Base-by-base conservation (phyloP, 2,113 vertebrate genomes). In the Semicossyphus pulcher region DNA sequence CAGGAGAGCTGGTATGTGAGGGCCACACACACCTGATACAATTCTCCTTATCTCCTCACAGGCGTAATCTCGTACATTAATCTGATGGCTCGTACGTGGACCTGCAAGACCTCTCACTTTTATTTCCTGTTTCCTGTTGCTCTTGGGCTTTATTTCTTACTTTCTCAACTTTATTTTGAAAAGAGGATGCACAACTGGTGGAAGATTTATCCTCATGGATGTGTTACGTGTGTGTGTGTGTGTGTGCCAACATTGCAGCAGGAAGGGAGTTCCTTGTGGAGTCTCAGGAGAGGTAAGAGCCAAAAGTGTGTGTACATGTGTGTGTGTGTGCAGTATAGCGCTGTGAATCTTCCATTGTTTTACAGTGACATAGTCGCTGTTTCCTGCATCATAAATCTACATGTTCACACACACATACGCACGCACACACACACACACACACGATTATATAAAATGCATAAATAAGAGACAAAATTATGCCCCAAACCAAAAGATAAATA, bases 301-400 rank as follows among this genome's bases (percentile, higher is more conserved):
- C n/a, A n/a, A n/a, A 20, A 37, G 31, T 47, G 51, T 12, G 44
- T 64, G 23, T 56, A 58, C 61, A 45, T 60, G 32, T 76, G 31
- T 21, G 8, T 54, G 39, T 70, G 72, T 65, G 45, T 74, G 76
- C 63, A 54, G 88, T 80, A 15, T 12, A 81, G 84, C 10, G 54
- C 89, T 44, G 90, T 92, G 93, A 89, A 95, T 95, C 94, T 91
- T 93, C 95, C 86, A 95, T 96, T 96, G 95, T 96, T 94, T 93
- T 91, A 85, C 80, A 91, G 76, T 91, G 79, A 92, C 93, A 93
- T 54, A 67, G 81, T 53, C 51, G 77, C 90, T 88, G 93, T 94
- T 96, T 96, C 94, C 96, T 95, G 89, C 65, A 83, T 88, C 72
- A 94, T 96, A 95, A 96, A 96, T 96, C 94, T 93, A 89, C 86